Base-by-base conservation (phyloP, 2,113 vertebrate genomes). In the Mustela nigripes region DNA sequence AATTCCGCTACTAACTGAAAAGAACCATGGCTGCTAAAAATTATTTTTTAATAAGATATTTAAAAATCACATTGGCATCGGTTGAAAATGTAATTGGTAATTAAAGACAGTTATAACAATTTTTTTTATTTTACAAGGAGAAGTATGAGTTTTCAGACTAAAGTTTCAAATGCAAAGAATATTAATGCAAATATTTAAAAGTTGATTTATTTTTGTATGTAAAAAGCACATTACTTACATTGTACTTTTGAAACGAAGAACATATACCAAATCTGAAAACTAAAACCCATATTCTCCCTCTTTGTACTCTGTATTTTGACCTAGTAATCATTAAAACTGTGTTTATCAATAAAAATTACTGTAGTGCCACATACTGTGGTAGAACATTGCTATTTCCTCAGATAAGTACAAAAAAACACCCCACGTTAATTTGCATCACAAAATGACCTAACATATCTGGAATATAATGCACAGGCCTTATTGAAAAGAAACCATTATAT, bases 1-100 rank as follows among this genome's bases (percentile, higher is more conserved):
- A 96, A 74, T 79, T 97, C 93, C 79, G 53, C 65, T 87, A 82
- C 84, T 84, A 92, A 96, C 0, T 74, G 76, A 98, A 76, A 95
- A 60, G 48, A 92, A 6, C 42, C 24, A 36, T 65, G 82, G 93
- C 67, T 89, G 94, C 74, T 89, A 95, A 71, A 95, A 96, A 96
- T 96, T 89, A 96, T 94, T 94, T 92, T 96, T 96, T 92, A 97
- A 97, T 71, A 88, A 22, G 83, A 92, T 95, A 97, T 95, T 95
- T 3, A 48, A 90, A 93, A 92, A 92, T 94, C 88, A 80, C 62
- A 28, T n/a, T 94, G 88, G 62, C 91, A 96, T 93, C 4, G 1
- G 85, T n/a, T 94, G 36, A 97, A 98, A 98, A 98, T 96, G 76
- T 89, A 92, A 74, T 96, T 48, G 22, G 42, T 33, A 33, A 89